phyloP scores from a whole-genome alignment of 2,113 vertebrate genomes.

The Ophthalmolycus amberensis region DNA sequence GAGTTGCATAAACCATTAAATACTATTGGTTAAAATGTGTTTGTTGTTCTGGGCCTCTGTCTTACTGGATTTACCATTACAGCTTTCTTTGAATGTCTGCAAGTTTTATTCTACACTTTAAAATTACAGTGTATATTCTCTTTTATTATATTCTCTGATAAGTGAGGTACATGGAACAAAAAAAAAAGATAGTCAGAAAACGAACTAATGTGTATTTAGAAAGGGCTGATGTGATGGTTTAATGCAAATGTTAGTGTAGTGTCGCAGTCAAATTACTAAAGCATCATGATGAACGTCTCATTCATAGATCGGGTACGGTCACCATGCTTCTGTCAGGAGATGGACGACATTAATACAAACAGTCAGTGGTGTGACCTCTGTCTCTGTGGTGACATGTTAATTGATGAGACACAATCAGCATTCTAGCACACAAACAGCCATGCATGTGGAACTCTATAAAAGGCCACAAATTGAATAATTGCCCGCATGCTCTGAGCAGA shows the following conservation, averaged over 20 bases:
- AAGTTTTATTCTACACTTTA: neutral
- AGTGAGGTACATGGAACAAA: neutral
- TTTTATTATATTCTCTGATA: neutral
- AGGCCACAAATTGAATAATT: neutral
- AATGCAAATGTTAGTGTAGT: neutral
- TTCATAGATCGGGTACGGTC: neutral
- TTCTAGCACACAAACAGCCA: neutral
- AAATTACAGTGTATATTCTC: neutral
- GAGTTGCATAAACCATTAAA: constrained; percentile 87
- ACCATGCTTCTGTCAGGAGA: neutral
- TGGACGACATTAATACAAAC: neutral
- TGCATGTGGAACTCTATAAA: neutral
- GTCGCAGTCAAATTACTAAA: neutral
- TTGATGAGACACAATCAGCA: neutral
- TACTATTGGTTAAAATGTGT: constrained; percentile 84
- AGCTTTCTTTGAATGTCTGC: constrained; percentile 1
- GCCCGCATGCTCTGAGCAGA: neutral
- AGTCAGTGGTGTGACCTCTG: neutral
- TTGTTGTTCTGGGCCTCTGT: constrained; percentile 50
- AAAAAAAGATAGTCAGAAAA: neutral
- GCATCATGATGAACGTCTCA: neutral
- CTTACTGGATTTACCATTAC: neutral
- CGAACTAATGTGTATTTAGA: neutral
- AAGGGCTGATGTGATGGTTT: neutral
- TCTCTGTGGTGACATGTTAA: neutral